Conservation (phyloP, 2,113 vertebrate species). For the Myrmecobius fasciatus region DNA sequence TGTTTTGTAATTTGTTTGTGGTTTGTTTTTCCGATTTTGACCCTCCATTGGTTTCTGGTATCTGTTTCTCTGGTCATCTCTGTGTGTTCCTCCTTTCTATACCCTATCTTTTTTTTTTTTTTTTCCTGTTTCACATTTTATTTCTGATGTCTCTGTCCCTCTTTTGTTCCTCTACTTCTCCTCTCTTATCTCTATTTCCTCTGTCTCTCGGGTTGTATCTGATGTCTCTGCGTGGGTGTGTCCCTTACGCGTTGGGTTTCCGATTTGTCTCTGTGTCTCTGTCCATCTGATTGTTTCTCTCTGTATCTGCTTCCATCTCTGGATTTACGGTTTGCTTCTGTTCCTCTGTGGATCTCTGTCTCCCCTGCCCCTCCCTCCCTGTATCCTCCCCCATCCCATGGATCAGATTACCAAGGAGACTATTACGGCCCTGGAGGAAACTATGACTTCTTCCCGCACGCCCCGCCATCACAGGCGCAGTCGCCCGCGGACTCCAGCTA, state of each 20-base stretch:
- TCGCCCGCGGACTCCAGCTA: conserved; percentile 96
- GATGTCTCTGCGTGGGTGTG: not conserved
- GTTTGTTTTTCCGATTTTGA: no score
- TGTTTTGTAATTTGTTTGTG: no score
- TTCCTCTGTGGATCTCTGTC: not conserved
- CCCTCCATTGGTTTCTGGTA: not conserved
- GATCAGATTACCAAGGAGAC: conserved; percentile 96
- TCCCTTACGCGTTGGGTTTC: not conserved
- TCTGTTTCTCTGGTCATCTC: not conserved
- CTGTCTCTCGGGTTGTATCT: no score
- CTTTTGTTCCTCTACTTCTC: not conserved
- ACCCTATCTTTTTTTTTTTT: not conserved
- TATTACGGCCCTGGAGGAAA: conserved; percentile 94
- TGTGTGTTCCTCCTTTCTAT: rapidly evolving
- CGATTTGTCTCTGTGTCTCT: not conserved
- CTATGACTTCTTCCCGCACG: conserved; percentile 98
- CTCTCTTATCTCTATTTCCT: not conserved
- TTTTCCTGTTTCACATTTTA: not conserved
- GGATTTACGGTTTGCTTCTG: not conserved
- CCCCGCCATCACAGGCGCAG: conserved; percentile 96
- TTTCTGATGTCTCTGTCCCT: not conserved
- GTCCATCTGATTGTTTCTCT: rapidly evolving
- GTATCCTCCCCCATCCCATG: rapidly evolving
- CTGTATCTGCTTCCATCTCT: not conserved
- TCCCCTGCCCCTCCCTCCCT: not conserved